Evolutionary conservation across 2,888 invertebrate species (phyloP).

Genomic region (Pristionchus fissidentatus): DNA sequence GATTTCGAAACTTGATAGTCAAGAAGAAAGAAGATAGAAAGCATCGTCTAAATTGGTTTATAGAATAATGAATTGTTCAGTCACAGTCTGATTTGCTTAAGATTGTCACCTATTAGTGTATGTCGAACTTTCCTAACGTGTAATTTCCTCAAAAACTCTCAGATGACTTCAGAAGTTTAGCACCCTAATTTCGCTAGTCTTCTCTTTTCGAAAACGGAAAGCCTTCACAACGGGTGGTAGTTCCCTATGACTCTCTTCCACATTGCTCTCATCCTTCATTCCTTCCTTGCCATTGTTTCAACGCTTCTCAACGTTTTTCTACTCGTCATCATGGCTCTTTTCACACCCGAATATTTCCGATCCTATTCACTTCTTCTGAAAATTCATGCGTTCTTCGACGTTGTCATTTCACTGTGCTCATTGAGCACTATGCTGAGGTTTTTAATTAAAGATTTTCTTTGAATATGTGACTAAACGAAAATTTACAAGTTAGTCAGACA

Average conservation of each 20-base stretch:
- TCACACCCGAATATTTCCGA: constrained; percentile 19
- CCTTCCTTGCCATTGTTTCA: background rate
- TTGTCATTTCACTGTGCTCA: constrained; percentile 1
- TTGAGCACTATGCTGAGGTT: constrained; percentile 31
- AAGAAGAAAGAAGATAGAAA: too few species aligned
- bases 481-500: background rate
- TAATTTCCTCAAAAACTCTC: too few species aligned
- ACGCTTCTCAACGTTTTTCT: background rate
- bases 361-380: background rate
- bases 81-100: too few species aligned
- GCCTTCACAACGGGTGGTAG: background rate
- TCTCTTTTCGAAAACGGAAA: background rate
- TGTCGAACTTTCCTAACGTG: too few species aligned
- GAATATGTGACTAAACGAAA: too few species aligned
- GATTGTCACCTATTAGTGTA: too few species aligned
- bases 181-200: background rate
- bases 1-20: too few species aligned
- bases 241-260: background rate
- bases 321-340: background rate
- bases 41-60: too few species aligned
- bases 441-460: too few species aligned
- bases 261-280: background rate
- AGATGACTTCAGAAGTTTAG: background rate
- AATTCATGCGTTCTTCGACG: background rate
- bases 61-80: too few species aligned